Evolutionary conservation across 2,888 invertebrate species (phyloP), one percentile per base, ranked within the genome.

Genomic region (Chouioia cunea): DNA sequence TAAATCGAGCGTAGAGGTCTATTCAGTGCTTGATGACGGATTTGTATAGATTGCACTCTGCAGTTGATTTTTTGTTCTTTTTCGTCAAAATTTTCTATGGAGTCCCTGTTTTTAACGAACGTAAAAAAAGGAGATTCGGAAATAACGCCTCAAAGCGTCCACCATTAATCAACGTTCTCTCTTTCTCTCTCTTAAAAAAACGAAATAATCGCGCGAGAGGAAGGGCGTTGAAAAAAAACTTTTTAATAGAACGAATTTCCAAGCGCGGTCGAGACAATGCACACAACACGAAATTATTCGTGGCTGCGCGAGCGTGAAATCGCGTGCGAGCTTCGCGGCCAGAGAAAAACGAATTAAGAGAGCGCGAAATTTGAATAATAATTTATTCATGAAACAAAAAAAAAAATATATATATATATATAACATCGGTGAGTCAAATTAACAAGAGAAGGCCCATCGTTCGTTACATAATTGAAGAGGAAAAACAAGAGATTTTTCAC

Each of bases 361-460:
- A 50, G 27, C 15, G 57, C 27, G 60, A 70, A 73, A 73, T 73
- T 73, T 73, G 66, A 70, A 73, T 73, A 69, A 69, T 66, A 74
- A 71, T 71, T 74, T 74, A 71, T 71, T 71, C 71, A 69, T 69
- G 71, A 65, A 69, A 71, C 71, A 66, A 59, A 52, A 57, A 71
- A 74, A 66, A 59, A 52, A 57, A 54, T 36, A 60, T 57, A 58
- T 52, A 27, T 27, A 27, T n/a, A n/a, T n/a, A n/a, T n/a, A 27
- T 6, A 27, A 6, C 27, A 4, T 27, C 27, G 6, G 27, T 4
- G 6, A 27, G 27, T 53, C 22, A 4, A 48, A 48, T n/a, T 48
- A 48, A n/a, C 22, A 23, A 56, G 27, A 8, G 36, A n/a, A 12
- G 23, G 36, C 12, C 22, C n/a, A n/a, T 15, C 56, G 6, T 12